Percentiles rank a stretch among this genome's conserved stretches.
Evolutionary conservation across 2,888 invertebrate species (phyloP).

Genomic region (Meteorus colon): DNA sequence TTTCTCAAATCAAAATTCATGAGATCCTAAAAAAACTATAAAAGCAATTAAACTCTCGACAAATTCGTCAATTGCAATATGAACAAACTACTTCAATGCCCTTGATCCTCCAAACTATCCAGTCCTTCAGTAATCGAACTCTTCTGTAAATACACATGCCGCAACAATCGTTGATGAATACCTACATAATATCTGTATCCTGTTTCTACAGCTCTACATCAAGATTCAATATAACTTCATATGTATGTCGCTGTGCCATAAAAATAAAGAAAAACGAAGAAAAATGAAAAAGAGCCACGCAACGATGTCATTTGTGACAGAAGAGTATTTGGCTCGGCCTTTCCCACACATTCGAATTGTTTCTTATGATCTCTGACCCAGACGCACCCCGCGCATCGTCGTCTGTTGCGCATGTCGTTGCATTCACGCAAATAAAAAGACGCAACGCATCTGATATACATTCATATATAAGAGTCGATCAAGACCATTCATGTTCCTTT

Average conservation of each 20-base stretch:
- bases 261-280: background rate
- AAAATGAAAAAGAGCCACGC: slow-evolving; percentile 43
- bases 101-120: too few relatives aligned
- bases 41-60: too few relatives aligned
- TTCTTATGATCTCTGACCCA: slow-evolving; percentile 70
- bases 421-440: slow-evolving; percentile 39
- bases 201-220: background rate
- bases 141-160: too few relatives aligned
- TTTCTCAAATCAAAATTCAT: too few relatives aligned
- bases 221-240: background rate
- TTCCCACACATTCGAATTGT: slow-evolving; percentile 72
- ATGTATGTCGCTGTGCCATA: background rate
- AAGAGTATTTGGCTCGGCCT: slow-evolving; percentile 56
- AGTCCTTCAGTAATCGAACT: too few relatives aligned
- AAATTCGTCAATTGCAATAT: too few relatives aligned
- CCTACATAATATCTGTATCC: background rate
- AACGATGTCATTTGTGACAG: slow-evolving; percentile 60
- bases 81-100: too few relatives aligned
- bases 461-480: slow-evolving; percentile 14
- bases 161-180: too few relatives aligned
- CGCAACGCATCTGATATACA: slow-evolving; percentile 10
- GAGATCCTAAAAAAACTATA: too few relatives aligned
- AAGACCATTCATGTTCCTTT: background rate
- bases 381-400: slow-evolving; percentile 67
- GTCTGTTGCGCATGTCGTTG: slow-evolving; percentile 48